Evolutionary conservation across 2,888 invertebrate species (phyloP), one percentile per base, ranked within the genome.

Genomic region (Melieria picta): DNA sequence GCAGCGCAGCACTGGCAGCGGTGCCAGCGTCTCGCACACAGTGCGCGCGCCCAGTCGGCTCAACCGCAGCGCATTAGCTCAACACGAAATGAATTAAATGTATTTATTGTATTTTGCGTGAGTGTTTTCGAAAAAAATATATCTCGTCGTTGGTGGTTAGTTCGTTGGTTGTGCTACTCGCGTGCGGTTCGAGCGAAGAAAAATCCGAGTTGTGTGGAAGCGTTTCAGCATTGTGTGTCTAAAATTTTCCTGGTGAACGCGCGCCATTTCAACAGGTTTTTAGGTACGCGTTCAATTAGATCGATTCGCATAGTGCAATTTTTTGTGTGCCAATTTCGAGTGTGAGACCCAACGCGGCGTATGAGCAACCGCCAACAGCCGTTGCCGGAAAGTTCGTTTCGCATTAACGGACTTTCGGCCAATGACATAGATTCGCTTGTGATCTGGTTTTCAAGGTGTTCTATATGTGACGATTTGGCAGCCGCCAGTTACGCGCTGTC

Each of bases 131-230:
- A 67, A 67, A 58, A 16, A 67, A 67, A 67, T 42, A 64, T 52
- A 13, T 42, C 47, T 11, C 13, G n/a, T 61, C 60, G 67, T 52
- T 45, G n/a, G 77, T 76, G 77, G 82, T 82, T 80, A 82, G 82
- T 82, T 84, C 77, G 82, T 78, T 83, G 80, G 82, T 81, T 81
- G 82, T 81, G 79, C 79, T 76, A 71, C 74, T 76, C 81, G 84
- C 81, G 82, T 80, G 73, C 82, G 78, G 84, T 82, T 83, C 77
- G 76, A 55, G 58, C 50, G 50, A 71, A 65, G 65, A 62, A 58
- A 63, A 16, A n/a, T 43, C 5, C 66, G 66, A 52, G n/a, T 30
- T 57, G 43, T 46, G 9, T 9, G 30, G 3, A 16, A 46, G n/a
- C 50, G 4, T 47, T 0, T 2, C 10, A 64, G 7, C 10, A 43